Evolutionary conservation across 2,888 invertebrate species (phyloP), one percentile per base, ranked within the genome.

Genomic region (Apotomis turbidana): DNA sequence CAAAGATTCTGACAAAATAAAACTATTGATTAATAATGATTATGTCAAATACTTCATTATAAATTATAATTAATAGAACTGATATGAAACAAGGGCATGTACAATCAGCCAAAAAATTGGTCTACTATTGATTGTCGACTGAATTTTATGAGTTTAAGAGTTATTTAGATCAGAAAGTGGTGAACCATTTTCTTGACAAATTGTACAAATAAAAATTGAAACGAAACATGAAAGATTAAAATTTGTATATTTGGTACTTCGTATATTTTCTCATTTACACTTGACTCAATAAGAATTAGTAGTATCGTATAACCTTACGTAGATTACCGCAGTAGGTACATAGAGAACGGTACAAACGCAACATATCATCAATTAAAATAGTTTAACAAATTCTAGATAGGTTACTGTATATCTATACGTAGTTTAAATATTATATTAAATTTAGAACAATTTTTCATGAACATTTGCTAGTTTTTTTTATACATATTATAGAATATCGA

Each of bases 181-280:
- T 41, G 4, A 1, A 41, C 41, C 5, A 6, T 41, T 41, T 2
- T 41, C 41, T 41, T 41, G 41, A 5, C 5, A 6, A 0, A 41
- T 41, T 6, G 6, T 41, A 49, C 49, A 49, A 49, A 49, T 10
- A 49, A 55, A 59, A 74, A 82, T 71, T 71, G 69, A 89, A 88
- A 87, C 81, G 76, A 81, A 69, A 41, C 38, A 55, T 73, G 77
- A 91, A 93, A 93, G 93, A 93, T 93, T 93, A 91, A 92, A 93
- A 92, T 91, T 93, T 93, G 93, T 93, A 93, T 93, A 93, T 92
- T 90, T 93, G 93, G 93, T 93, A 93, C 92, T 90, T 93, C 93
- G 92, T 93, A 93, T 93, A 92, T 89, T 90, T 86, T 86, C 88
- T 90, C 87, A 90, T 92, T 93, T 93, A 93, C 92, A 91, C 85